Conservation (phyloP, 2,797 vertebrate species). For the Botia almorhae region DNA sequence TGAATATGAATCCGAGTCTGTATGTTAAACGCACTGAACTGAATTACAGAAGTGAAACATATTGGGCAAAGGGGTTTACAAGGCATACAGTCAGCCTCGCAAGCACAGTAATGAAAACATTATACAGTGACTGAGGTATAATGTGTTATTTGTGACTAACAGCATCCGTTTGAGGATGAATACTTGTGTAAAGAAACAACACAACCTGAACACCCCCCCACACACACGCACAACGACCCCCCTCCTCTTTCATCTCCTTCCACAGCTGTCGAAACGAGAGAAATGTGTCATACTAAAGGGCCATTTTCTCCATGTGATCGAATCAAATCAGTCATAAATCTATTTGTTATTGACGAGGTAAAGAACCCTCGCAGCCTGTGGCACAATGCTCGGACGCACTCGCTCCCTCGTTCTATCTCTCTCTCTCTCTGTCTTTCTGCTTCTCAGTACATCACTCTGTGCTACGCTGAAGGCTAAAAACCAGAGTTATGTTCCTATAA, state of each 20-base stretch:
- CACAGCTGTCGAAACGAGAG: constrained; percentile 62
- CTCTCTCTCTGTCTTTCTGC: constrained; percentile 41
- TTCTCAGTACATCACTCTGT: constrained; percentile 60
- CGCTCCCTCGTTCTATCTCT: constrained; percentile 38
- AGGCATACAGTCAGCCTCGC: not conserved
- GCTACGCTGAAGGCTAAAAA: constrained; percentile 63
- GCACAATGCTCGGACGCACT: constrained; percentile 64
- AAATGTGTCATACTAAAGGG: constrained; percentile 68
- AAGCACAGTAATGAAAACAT: not conserved
- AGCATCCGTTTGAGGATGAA: constrained; percentile 3
- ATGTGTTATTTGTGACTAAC: not conserved
- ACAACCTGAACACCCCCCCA: constrained; percentile 18
- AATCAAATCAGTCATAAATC: constrained; percentile 65
- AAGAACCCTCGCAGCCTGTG: constrained; percentile 61
- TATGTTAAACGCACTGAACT: too few relatives aligned
- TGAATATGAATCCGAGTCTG: too few relatives aligned
- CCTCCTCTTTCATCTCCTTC: constrained; percentile 31
- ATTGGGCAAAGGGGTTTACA: not conserved
- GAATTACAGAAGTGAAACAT: too few relatives aligned
- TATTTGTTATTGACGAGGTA: constrained; percentile 72
- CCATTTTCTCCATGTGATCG: constrained; percentile 66
- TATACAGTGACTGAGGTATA: not conserved
- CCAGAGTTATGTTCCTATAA: constrained; percentile 65
- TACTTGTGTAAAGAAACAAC: constrained; percentile 31
- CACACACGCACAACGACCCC: not conserved